Conservation (phyloP, 2,797 vertebrate genomes). For the Adrianichthys oophorus region DNA sequence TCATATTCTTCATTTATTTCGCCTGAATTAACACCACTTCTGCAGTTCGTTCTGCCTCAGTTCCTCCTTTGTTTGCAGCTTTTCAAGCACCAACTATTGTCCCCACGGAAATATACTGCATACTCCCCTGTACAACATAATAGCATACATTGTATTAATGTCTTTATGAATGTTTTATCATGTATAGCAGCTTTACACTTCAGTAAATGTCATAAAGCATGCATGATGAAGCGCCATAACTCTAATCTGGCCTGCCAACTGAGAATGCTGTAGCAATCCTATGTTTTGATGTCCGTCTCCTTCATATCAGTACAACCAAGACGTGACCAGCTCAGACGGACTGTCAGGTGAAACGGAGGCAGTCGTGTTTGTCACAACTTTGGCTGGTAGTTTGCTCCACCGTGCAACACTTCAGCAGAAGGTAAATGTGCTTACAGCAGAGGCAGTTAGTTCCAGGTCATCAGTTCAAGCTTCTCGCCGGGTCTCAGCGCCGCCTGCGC, state of each 20-base stretch:
- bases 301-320: not conserved
- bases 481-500: conserved; percentile 2
- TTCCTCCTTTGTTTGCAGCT: conserved; percentile 21
- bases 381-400: conserved; percentile 1
- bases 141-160: conserved; percentile 8
- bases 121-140: conserved; percentile 8
- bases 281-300: not conserved
- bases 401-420: conserved; percentile 1
- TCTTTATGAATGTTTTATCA: conserved; percentile 23
- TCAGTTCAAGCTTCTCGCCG: conserved; percentile 18
- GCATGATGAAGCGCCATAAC: conserved; percentile 2
- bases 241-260: not conserved
- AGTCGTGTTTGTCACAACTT: not conserved
- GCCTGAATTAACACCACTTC: conserved; percentile 18
- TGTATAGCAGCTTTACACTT: conserved; percentile 22
- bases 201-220: conserved; percentile 23
- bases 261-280: not conserved
- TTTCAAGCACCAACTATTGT: conserved; percentile 11
- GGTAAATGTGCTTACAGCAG: not conserved
- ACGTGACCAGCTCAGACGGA: not conserved
- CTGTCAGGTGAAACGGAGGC: not conserved
- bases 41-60: conserved; percentile 17
- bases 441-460: not conserved
- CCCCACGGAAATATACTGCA: not conserved
- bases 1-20: conserved; percentile 7